Conservation (phyloP, 2,113 vertebrate species). For the Coryphaenoides rupestris region DNA sequence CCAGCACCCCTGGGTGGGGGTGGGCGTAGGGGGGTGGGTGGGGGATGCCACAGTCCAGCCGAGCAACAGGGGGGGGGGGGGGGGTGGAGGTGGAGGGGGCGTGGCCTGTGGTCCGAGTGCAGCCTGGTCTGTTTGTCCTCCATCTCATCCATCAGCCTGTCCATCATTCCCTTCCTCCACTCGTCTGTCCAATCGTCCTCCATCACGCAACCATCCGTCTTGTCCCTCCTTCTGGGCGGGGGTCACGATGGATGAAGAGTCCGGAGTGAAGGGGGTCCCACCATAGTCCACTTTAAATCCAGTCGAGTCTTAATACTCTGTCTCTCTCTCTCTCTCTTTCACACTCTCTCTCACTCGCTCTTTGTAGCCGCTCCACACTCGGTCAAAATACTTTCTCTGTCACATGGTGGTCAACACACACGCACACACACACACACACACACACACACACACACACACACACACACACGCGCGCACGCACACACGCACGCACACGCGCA, state of each 20-base stretch:
- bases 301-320: conserved; percentile 22
- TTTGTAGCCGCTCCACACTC: conserved; percentile 11
- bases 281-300: conserved; percentile 10
- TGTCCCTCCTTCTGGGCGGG: conserved; percentile 24
- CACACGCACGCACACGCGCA: conserved; percentile 31
- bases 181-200: conserved; percentile 33
- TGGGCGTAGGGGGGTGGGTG: background rate
- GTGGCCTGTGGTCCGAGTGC: conserved; percentile 1
- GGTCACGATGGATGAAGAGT: conserved; percentile 19
- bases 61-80: background rate
- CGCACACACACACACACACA: conserved; percentile 30
- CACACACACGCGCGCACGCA: conserved; percentile 31
- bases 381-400: conserved; percentile 31
- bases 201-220: conserved; percentile 42
- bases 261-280: conserved; percentile 37
- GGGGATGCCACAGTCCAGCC: background rate
- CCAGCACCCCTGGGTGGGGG: too few relatives aligned
- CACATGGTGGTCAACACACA: conserved; percentile 22
- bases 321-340: conserved; percentile 24
- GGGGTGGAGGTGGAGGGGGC: background rate
- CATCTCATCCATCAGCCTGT: conserved; percentile 1
- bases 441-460: conserved; percentile 28
- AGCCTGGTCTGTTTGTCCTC: conserved; percentile 20
- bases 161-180: conserved; percentile 1
- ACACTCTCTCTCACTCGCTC: conserved; percentile 19